Evolutionary conservation across 2,888 invertebrate species (phyloP), one percentile per base, ranked within the genome.

Genomic region (Hecatera dysodea): DNA sequence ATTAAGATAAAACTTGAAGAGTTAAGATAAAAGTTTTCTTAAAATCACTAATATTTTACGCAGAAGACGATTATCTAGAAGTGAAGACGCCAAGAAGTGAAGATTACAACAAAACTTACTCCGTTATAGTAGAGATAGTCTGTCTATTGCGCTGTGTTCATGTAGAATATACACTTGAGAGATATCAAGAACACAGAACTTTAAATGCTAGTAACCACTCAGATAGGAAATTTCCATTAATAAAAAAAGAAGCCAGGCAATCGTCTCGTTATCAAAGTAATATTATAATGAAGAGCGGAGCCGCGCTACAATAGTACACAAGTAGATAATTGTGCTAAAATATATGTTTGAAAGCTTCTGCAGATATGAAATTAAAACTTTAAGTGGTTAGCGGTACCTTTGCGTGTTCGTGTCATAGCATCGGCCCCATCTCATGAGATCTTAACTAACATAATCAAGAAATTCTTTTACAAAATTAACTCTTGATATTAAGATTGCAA

Each of bases 1-100:
- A 74, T 84, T 76, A 65, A 84, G 82, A 84, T 84, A 84, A 81
- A 59, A 67, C 70, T 79, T 52, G 56, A 67, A 62, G 50, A 68
- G 24, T 69, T 66, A 44, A 56, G 61, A 75, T 75, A 73, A 77
- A 70, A 73, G 39, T 69, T 76, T 72, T 68, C 56, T 46, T 70
- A 44, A 81, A 76, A 77, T 70, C 65, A 69, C 44, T 56, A 70
- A 79, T 79, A 72, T 71, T 84, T 79, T 69, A 82, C 64, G 33
- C 42, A 44, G 44, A 72, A 72, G 42, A 64, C 61, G 67, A 79
- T 82, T 72, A 75, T 67, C 57, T 78, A 73, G 64, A 79, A 70
- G 68, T 75, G 72, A 78, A 68, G 63, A 75, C 70, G 71, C 75
- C 65, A 74, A 75, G 55, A 48, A 75, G 48, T 75, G 55, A 27